Conservation (phyloP, 2,888 invertebrate species). For the Melanostoma mellinum region DNA sequence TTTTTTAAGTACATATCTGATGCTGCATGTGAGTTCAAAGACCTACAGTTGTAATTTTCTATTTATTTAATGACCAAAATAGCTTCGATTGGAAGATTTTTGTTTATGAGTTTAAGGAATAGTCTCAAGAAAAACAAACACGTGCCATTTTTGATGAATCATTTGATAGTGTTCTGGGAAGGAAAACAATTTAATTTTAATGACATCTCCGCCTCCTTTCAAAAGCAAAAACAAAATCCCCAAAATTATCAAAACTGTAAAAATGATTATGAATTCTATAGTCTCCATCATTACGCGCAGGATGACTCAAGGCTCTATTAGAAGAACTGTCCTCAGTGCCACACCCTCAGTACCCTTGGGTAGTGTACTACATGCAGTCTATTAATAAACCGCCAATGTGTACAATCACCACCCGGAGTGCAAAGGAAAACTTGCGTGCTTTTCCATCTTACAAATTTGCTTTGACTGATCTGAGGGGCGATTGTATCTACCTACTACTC, state of each 20-base stretch:
- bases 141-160: no score
- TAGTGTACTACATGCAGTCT: conserved; percentile 19
- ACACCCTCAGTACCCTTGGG: conserved; percentile 47
- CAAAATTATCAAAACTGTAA: conserved; percentile 10
- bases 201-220: neutral
- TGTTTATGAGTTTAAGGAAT: neutral
- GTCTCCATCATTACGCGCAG: conserved; percentile 38
- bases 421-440: conserved; percentile 57
- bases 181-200: no score
- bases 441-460: conserved; percentile 27
- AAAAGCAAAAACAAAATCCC: conserved; percentile 1
- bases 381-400: conserved; percentile 61
- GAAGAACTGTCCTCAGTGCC: conserved; percentile 50
- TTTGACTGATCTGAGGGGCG: conserved; percentile 51
- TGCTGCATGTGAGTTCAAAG: conserved; percentile 26
- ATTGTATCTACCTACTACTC: conserved; percentile 4
- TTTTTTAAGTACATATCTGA: no score
- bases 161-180: no score
- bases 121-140: neutral
- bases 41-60: conserved; percentile 9
- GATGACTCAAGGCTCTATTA: conserved; percentile 64
- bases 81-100: conserved; percentile 10
- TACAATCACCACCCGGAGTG: conserved; percentile 36
- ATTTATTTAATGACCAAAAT: conserved; percentile 36
- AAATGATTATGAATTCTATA: neutral